These are phyloP conservation scores for Eupsilia transversa DNA, from an alignment of 2,888 invertebrate genomes.

Conservation along the genomic window DNA sequence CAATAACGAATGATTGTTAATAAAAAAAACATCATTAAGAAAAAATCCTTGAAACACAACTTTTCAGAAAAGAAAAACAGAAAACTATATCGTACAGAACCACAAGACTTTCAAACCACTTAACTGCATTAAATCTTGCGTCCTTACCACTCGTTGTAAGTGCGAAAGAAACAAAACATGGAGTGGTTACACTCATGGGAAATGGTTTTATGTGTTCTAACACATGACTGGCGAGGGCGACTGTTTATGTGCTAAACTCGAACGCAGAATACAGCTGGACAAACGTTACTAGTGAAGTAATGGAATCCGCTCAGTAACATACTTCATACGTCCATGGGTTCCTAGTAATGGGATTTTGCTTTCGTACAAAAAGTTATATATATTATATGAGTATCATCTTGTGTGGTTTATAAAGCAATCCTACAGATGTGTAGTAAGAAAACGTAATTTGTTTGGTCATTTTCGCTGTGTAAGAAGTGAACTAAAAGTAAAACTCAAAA, in stretches of 20 bases:
- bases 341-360: constrained; percentile 43
- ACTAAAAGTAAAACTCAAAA: no score
- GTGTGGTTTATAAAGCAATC: constrained; percentile 37
- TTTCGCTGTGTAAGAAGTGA: neutral
- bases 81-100: constrained; percentile 40
- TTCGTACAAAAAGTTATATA: constrained; percentile 38
- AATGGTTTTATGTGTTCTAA: constrained; percentile 72
- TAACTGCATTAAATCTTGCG: constrained; percentile 41
- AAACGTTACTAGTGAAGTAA: constrained; percentile 61
- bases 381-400: constrained; percentile 25
- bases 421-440: constrained; percentile 5
- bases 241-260: constrained; percentile 62
- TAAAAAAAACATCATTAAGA: neutral
- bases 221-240: constrained; percentile 66
- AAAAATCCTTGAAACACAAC: constrained; percentile 9
- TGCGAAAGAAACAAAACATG: constrained; percentile 46
- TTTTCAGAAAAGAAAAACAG: neutral
- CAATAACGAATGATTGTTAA: neutral
- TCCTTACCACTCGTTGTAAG: constrained; percentile 33
- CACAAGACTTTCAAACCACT: constrained; percentile 41
- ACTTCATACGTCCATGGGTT: constrained; percentile 28
- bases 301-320: constrained; percentile 35
- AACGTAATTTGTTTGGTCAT: neutral
- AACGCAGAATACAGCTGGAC: constrained; percentile 65
- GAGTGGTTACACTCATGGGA: constrained; percentile 68